A percentile compares a stretch with the other conserved stretches of the same genome.
Evolutionary conservation across 2,888 invertebrate genomes (phyloP).

Genomic region (Philereme vetulata): DNA sequence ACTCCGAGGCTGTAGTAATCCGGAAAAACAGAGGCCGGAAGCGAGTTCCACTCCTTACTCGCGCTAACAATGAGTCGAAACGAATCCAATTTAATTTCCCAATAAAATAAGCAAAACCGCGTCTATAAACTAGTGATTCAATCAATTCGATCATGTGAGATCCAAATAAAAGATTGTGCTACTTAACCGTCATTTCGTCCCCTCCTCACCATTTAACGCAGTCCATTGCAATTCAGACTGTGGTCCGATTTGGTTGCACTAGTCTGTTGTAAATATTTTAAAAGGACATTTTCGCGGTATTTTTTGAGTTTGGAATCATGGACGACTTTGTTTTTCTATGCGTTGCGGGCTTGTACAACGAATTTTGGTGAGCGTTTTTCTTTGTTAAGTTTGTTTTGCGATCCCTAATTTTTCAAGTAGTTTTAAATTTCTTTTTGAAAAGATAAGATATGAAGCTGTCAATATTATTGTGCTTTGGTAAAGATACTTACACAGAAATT

Average conservation of each 20-base stretch:
- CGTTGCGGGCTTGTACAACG: conserved; percentile 49
- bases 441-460: not conserved
- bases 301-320: conserved; percentile 28
- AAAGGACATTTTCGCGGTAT: conserved; percentile 7
- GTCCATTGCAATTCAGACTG: conserved; percentile 57
- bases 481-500: no score
- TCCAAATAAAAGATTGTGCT: conserved; percentile 32
- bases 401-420: no score
- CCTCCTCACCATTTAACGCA: conserved; percentile 52
- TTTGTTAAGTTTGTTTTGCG: not conserved
- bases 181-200: conserved; percentile 54
- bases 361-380: conserved; percentile 64
- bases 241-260: conserved; percentile 55
- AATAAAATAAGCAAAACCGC: conserved; percentile 28
- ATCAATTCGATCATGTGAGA: conserved; percentile 28
- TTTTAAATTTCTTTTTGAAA: no score
- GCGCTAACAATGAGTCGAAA: no score
- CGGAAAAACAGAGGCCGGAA: no score
- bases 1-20: no score
- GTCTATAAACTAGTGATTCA: conserved; percentile 23
- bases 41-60: no score
- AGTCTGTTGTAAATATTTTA: conserved; percentile 21
- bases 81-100: not conserved
- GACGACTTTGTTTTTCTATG: conserved; percentile 51
- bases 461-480: no score